Conservation (phyloP, 1,140 invertebrate species). For the Heliconius nattereri region DNA sequence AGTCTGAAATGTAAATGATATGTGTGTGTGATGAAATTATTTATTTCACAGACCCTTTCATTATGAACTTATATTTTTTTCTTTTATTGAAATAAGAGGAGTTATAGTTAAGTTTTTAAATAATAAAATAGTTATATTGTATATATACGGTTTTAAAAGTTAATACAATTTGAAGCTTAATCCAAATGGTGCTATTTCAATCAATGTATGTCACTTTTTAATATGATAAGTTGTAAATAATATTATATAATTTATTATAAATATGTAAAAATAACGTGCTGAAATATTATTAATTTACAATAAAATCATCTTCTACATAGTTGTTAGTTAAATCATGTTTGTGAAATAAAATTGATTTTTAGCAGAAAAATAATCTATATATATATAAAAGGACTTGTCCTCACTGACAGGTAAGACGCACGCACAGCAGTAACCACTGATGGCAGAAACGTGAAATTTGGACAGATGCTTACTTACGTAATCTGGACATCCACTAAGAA, state of each 20-base stretch:
- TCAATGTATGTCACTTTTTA: slow-evolving; percentile 16
- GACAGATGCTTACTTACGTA: too few relatives aligned
- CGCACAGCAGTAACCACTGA: too few relatives aligned
- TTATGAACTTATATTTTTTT: neutral
- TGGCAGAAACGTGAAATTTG: too few relatives aligned
- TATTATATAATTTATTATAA: slow-evolving; percentile 21
- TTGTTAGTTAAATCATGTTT: too few relatives aligned
- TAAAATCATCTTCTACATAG: neutral
- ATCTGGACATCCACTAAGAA: too few relatives aligned
- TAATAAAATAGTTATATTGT: neutral
- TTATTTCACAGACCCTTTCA: neutral
- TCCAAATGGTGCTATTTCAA: slow-evolving; percentile 68
- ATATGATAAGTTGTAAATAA: slow-evolving; percentile 30
- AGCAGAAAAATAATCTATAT: too few relatives aligned
- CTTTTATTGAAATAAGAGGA: neutral
- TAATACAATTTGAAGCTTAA: slow-evolving; percentile 49
- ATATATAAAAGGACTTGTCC: too few relatives aligned
- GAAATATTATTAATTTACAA: neutral
- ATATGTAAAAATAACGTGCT: neutral
- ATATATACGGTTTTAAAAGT: neutral
- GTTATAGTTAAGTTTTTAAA: neutral
- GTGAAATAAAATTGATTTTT: too few relatives aligned
- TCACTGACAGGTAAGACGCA: too few relatives aligned
- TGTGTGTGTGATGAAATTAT: neutral
- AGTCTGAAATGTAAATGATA: neutral